Evolutionary conservation across 2,888 invertebrate species (phyloP).

Genomic region (Amphipoea lucens): DNA sequence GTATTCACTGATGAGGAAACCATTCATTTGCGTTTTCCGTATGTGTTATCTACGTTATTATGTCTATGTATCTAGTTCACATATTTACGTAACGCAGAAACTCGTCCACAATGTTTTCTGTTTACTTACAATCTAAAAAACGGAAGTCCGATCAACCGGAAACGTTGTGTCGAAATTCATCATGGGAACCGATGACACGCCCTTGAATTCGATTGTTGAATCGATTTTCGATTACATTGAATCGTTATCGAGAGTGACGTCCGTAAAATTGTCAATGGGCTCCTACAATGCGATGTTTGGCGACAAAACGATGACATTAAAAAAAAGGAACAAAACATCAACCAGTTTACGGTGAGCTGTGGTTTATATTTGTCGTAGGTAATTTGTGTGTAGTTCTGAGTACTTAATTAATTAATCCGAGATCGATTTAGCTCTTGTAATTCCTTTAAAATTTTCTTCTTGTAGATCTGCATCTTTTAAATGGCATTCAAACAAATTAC

Average conservation of each 20-base stretch:
- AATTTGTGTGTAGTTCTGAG: slow-evolving; percentile 1
- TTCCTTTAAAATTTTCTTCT: background rate
- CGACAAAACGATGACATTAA: slow-evolving; percentile 49
- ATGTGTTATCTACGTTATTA: slow-evolving; percentile 31
- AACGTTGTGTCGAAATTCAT: slow-evolving; percentile 66
- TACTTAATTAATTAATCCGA: background rate
- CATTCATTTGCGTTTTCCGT: slow-evolving; percentile 40
- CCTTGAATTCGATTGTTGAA: slow-evolving; percentile 69
- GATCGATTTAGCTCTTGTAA: background rate
- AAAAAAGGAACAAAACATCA: slow-evolving; percentile 50
- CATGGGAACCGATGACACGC: slow-evolving; percentile 74
- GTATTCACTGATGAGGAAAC: slow-evolving; percentile 33
- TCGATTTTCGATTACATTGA: slow-evolving; percentile 66
- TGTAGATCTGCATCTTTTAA: background rate
- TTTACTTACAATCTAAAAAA: slow-evolving; percentile 56
- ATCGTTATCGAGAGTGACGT: slow-evolving; percentile 63
- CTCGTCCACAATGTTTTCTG: slow-evolving; percentile 39
- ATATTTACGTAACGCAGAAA: slow-evolving; percentile 48
- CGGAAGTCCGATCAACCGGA: slow-evolving; percentile 69
- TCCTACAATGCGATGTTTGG: slow-evolving; percentile 51
- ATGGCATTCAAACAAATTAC: background rate
- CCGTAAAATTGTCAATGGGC: slow-evolving; percentile 62
- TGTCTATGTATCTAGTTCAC: slow-evolving; percentile 37
- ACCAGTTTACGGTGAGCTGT: slow-evolving; percentile 25
- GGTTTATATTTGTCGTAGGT: slow-evolving; percentile 25